Base-by-base conservation (phyloP, 1,140 invertebrate genomes). In the Belonocnema kinseyi region DNA sequence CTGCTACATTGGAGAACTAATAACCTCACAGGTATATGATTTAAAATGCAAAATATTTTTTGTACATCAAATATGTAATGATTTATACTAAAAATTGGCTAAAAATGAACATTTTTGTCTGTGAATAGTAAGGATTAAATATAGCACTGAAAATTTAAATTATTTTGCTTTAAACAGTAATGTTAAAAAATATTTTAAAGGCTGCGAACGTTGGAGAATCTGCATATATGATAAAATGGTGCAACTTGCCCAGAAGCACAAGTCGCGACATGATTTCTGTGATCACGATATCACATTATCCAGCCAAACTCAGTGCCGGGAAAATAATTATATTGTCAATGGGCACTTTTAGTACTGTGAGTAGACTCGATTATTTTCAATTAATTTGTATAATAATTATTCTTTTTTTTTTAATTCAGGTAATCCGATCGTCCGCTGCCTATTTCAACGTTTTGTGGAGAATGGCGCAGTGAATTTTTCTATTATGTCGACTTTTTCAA, bases 141-240 rank as follows among this genome's bases (percentile, higher is more conserved):
- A 40, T 11, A 46, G 40, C 10, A 50, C 19, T 14, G 26, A 51
- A 73, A 16, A 40, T 51, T 50, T 16, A 16, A 54, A 61, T 71
- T 33, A 33, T 33, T 54, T 19, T 61, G 11, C 61, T 53, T 33
- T 61, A 13, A 74, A 72, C 51, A 13, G 10, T 72, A 51, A 16
- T 54, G 77, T 75, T 71, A 73, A n/a, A 3, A 71, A 56, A 56
- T 46, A 7, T 70, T 73, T 50, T 33, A 56, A 14, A 86, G 85
- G 81, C 78, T 2, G 74, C 72, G 7, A 72, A 82, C 73, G 82
- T 86, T 17, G 83, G 82, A 4, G 61, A 61, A 61, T 58, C 40
- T 40, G 51, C 80, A 3, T 88, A 84, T 19, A 74, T 70, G 13
- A 84, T 84, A 6, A 74, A 87, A 26, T 88, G 86, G 86, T 81